Base-by-base conservation (phyloP, 2,113 vertebrate genomes). In the Heliornis fulica region DNA sequence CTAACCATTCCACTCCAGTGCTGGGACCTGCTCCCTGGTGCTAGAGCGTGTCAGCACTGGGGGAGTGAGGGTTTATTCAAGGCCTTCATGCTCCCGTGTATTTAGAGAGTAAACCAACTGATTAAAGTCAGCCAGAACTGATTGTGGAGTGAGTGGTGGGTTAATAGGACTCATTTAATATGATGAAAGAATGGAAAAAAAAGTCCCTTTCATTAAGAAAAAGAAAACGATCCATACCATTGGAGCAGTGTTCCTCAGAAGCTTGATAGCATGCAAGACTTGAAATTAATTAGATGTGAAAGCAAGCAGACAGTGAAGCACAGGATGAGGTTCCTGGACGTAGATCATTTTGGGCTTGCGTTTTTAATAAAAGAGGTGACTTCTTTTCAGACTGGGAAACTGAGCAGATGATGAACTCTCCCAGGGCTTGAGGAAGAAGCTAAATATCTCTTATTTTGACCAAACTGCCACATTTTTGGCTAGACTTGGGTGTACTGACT, bases 211-310 rank as follows among this genome's bases (percentile, higher is more conserved):
- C 51, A 34, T 64, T 76, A 87, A 75, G 63, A 43, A 61, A 70
- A 74, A 61, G 40, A 38, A 80, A 90, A 66, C 0, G 1, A 71
- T 87, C 60, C 38, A 2, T 76, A 29, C 46, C n/a, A 40, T 43
- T 5, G 4, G 59, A 91, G 87, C 71, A 3, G 0, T 0, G 2
- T 71, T 51, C 38, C 68, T 91, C 48, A 70, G 48, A 51, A 89
- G 40, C 53, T 60, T 60, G 83, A 75, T 40, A 61, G 31, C 36
- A 17, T 46, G 18, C 83, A 87, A 87, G 64, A 63, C 43, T n/a
- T 83, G 32, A 91, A 94, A 89, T 71, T 94, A 95, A 87, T 92
- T 87, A 78, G 76, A 75, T 3, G 1, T 75, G 81, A 94, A 94
- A 74, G 65, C 65, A 89, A 64, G 87, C 41, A 83, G 76, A 83